These are phyloP conservation scores for Lophochroa leadbeateri DNA, from an alignment of 2,113 vertebrate species.

Conservation along the genomic window DNA sequence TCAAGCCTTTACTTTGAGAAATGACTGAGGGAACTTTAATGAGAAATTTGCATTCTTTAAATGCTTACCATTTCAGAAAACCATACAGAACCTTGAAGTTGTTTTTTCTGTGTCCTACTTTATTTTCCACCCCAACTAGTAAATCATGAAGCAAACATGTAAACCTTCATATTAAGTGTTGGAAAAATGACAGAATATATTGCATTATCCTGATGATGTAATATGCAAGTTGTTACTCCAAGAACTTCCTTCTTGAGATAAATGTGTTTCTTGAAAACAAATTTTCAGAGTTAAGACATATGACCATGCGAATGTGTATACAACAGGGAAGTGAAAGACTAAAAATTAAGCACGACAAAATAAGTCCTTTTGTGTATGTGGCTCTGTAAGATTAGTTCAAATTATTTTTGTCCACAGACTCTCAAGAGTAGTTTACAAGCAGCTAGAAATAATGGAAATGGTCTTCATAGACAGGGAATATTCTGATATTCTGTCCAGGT, in stretches of 20 bases:
- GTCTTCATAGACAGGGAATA: neutral
- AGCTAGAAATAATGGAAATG: neutral
- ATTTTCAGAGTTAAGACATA: neutral
- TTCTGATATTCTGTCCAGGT: neutral
- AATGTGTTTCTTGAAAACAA: neutral
- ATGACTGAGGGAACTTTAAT: neutral
- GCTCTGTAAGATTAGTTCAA: neutral
- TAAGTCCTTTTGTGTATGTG: neutral
- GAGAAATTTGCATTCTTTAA: neutral
- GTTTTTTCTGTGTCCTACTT: neutral
- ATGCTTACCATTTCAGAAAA: neutral
- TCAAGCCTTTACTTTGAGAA: neutral
- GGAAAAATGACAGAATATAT: neutral
- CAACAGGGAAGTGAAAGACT: neutral
- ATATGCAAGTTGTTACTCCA: neutral
- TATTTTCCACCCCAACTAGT: neutral
- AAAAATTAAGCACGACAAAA: neutral
- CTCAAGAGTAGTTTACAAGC: neutral
- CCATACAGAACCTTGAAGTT: neutral
- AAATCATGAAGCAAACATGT: neutral
- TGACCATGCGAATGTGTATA: fast-evolving
- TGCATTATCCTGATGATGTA: neutral
- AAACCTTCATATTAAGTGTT: neutral
- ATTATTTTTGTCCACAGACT: neutral
- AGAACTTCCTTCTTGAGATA: neutral